Evolutionary conservation across 2,113 vertebrate genomes (phyloP).

Genomic region (Boulengeromyrus knoepffleri): DNA sequence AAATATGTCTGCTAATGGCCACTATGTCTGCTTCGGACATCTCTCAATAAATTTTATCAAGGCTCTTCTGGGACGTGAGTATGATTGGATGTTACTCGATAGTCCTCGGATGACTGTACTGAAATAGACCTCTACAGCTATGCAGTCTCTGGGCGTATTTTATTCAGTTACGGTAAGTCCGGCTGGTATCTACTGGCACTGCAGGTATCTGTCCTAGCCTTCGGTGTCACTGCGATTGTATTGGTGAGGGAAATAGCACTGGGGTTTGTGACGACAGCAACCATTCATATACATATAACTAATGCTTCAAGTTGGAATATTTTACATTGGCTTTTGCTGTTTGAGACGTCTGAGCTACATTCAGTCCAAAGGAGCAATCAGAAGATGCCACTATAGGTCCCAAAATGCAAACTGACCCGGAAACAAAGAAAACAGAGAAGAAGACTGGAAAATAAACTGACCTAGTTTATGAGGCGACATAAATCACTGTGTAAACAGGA

Average conservation of each 20-base stretch:
- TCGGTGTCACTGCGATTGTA: background rate
- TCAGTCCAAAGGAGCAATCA: background rate
- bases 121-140: background rate
- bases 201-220: background rate
- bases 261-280: background rate
- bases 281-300: background rate
- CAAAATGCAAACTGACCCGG: background rate
- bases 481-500: constrained; percentile 14
- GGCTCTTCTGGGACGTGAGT: background rate
- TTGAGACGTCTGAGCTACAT: background rate
- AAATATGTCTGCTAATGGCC: background rate
- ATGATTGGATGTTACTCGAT: background rate
- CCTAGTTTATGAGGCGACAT: constrained; percentile 15
- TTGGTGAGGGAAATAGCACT: background rate
- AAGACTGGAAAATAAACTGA: background rate
- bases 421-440: constrained; percentile 4
- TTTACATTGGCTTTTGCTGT: background rate
- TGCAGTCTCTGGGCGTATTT: background rate
- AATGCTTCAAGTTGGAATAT: background rate
- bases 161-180: background rate
- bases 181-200: background rate
- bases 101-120: background rate
- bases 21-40: background rate
- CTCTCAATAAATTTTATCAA: background rate
- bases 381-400: background rate